These are phyloP conservation scores for Anguilla marmorata DNA, from an alignment of 2,797 vertebrate species.

Conservation along the genomic window DNA sequence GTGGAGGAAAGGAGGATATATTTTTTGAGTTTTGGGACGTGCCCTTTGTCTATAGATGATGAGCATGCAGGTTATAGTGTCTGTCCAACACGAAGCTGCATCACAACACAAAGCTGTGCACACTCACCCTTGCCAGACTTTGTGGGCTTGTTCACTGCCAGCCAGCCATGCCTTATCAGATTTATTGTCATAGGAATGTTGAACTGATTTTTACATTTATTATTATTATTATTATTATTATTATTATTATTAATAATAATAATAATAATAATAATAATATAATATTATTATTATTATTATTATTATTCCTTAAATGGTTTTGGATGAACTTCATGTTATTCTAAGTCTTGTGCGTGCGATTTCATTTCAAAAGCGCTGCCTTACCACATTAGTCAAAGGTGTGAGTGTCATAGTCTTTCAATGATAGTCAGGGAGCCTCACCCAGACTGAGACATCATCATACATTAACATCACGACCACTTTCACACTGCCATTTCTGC, in stretches of 20 bases:
- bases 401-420: not conserved
- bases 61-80: not conserved
- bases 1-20: no score
- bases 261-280: no score
- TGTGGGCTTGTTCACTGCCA: not conserved
- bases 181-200: not conserved
- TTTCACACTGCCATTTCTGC: not conserved
- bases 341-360: not conserved
- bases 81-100: not conserved
- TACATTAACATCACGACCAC: not conserved
- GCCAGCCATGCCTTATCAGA: not conserved
- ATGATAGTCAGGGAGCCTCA: not conserved
- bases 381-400: not conserved
- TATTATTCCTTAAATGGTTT: not conserved
- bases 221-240: not conserved
- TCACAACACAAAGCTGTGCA: not conserved
- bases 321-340: not conserved
- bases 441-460: not conserved
- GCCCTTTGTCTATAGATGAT: not conserved
- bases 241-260: no score
- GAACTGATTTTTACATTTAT: not conserved
- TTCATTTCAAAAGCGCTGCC: not conserved
- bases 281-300: no score
- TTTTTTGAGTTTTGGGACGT: no score
- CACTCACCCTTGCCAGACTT: not conserved